A percentile compares a stretch with the other conserved stretches of the same genome.
Conservation (phyloP, 2,113 vertebrate genomes). For the Percopsis transmontana region DNA sequence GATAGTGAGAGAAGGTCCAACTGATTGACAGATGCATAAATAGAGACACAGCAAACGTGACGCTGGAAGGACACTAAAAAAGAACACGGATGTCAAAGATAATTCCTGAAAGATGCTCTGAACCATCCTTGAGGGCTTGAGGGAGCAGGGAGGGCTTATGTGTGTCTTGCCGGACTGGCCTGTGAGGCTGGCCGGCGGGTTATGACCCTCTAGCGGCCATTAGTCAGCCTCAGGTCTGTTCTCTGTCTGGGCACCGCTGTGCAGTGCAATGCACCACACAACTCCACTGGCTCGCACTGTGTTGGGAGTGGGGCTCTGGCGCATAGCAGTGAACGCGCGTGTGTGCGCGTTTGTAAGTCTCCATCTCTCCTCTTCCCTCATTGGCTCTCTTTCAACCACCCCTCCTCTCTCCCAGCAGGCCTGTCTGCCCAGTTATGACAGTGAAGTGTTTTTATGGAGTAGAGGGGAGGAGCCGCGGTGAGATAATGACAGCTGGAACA, state of each 20-base stretch:
- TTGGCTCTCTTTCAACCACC: constrained; percentile 7
- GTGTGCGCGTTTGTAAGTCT: neutral
- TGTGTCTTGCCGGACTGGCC: constrained; percentile 13
- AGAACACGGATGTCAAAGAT: no score
- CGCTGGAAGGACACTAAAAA: neutral
- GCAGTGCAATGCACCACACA: constrained; percentile 15
- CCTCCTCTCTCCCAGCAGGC: neutral
- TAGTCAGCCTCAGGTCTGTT: constrained; percentile 11
- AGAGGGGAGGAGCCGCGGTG: constrained; percentile 23
- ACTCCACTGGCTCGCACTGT: constrained; percentile 1
- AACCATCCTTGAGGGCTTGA: constrained; percentile 26
- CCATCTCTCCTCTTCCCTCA: constrained; percentile 1
- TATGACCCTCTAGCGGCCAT: constrained; percentile 12
- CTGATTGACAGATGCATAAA: constrained; percentile 25
- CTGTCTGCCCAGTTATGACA: constrained; percentile 39
- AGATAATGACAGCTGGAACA: constrained; percentile 19
- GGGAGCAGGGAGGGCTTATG: neutral
- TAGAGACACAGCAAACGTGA: constrained; percentile 15
- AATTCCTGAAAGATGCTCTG: constrained; percentile 5
- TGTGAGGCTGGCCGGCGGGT: constrained; percentile 16
- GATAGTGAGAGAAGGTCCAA: no score
- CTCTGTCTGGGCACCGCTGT: constrained; percentile 22
- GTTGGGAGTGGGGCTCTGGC: neutral
- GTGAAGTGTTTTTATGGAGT: constrained; percentile 38
- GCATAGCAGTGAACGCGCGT: constrained; percentile 1